Evolutionary conservation across 2,797 vertebrate genomes (phyloP).

Genomic region (Melanotaenia parkinsoni): DNA sequence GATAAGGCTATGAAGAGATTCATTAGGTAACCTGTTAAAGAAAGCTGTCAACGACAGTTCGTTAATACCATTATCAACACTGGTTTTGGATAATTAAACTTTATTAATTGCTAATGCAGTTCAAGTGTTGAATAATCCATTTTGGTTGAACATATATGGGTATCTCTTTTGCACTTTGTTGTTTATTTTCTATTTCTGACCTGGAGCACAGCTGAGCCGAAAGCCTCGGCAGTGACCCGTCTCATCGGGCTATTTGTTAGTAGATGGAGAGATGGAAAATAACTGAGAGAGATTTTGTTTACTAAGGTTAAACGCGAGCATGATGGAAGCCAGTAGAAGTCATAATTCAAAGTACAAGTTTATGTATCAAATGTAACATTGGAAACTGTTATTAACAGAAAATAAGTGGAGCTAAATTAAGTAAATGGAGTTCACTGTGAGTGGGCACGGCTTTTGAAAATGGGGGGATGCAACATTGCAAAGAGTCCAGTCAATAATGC

Average conservation of each 20-base stretch:
- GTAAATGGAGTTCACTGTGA: not conserved
- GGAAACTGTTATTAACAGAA: not conserved
- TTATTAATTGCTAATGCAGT: slow-evolving; percentile 21
- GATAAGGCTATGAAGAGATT: not conserved
- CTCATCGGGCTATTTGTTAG: slow-evolving; percentile 18
- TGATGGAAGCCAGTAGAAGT: slow-evolving; percentile 2
- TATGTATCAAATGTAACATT: slow-evolving; percentile 8
- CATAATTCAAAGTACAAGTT: slow-evolving; percentile 2
- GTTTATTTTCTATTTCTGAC: slow-evolving; percentile 13
- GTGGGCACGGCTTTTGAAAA: not conserved
- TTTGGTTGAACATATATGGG: not conserved
- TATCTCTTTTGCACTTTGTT: slow-evolving; percentile 7
- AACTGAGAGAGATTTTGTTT: slow-evolving; percentile 3
- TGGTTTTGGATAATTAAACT: slow-evolving; percentile 24
- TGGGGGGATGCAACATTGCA: not conserved
- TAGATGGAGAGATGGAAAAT: slow-evolving; percentile 25
- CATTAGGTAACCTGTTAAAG: not conserved
- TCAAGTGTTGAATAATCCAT: slow-evolving; percentile 8
- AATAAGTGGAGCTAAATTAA: slow-evolving; percentile 9
- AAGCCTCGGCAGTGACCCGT: slow-evolving; percentile 21
- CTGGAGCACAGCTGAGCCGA: slow-evolving; percentile 16
- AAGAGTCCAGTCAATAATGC: slow-evolving; percentile 25
- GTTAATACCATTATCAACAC: not conserved
- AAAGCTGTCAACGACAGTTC: not conserved
- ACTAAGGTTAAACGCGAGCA: slow-evolving; percentile 9